Evolutionary conservation across 2,113 vertebrate species (phyloP).

Genomic region (Panthera tigris): DNA sequence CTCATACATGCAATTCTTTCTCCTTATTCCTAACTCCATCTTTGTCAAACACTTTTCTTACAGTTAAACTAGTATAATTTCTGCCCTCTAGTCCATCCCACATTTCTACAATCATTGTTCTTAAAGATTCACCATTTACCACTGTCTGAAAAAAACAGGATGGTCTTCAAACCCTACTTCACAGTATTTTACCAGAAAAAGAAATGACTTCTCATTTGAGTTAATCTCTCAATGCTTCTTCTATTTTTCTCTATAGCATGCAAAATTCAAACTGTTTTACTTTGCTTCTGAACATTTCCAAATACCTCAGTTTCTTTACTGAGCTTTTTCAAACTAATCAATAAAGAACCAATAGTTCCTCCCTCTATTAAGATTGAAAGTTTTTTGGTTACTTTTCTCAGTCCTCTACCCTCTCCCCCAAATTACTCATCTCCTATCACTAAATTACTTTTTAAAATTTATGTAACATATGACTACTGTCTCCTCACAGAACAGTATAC

Average conservation of each 20-base stretch:
- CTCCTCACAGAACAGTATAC: conserved; percentile 10
- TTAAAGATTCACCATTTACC: neutral
- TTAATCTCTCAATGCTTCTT: neutral
- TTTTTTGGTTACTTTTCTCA: neutral
- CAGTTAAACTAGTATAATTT: neutral
- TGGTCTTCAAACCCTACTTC: neutral
- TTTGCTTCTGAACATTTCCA: neutral
- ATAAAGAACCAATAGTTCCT: conserved; percentile 19
- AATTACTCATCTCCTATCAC: neutral
- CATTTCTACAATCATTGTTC: neutral
- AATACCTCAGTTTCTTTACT: conserved; percentile 20
- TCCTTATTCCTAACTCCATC: neutral
- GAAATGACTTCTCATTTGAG: conserved; percentile 17
- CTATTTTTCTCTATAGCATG: neutral
- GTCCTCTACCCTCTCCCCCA: neutral
- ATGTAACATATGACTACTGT: neutral
- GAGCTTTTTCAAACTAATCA: neutral
- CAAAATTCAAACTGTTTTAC: conserved; percentile 18
- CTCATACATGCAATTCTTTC: neutral
- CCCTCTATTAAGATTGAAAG: neutral
- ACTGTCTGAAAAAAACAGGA: neutral
- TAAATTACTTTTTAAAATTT: neutral
- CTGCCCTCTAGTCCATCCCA: neutral
- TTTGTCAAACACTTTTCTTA: conserved; percentile 3
- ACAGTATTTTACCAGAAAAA: neutral